A percentile compares a stretch with the other conserved stretches of the same genome.
These are phyloP conservation scores for Acyrthosiphon pisum DNA, from an alignment of 1,140 invertebrate genomes.

Conservation along the genomic window DNA sequence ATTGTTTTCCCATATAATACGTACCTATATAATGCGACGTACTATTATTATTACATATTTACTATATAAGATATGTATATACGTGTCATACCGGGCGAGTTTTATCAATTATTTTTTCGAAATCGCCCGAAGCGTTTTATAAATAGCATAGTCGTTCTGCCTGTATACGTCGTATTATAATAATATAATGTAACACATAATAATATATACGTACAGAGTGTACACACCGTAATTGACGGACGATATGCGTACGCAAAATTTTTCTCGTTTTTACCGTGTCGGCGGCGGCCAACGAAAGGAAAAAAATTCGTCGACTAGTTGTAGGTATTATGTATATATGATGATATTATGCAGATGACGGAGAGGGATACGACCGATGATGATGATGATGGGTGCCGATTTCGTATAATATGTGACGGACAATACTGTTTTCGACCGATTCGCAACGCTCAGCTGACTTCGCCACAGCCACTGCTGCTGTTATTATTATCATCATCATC, in stretches of 20 bases:
- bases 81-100: neutral
- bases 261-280: constrained; percentile 24
- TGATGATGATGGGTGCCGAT: constrained; percentile 37
- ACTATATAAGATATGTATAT: neutral
- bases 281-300: neutral
- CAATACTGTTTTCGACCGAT: constrained; percentile 54
- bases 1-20: constrained; percentile 5
- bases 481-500: constrained; percentile 1
- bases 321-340: neutral
- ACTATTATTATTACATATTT: neutral
- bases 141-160: constrained; percentile 9
- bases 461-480: neutral
- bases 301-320: neutral
- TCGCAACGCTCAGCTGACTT: constrained; percentile 26
- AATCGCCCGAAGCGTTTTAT: constrained; percentile 10
- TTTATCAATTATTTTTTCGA: constrained; percentile 38
- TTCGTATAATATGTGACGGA: constrained; percentile 33
- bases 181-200: neutral
- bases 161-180: constrained; percentile 18
- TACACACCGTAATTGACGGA: neutral
- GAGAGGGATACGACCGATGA: neutral
- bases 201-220: too few species aligned
- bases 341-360: neutral
- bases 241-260: constrained; percentile 25
- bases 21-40: neutral